A percentile compares a stretch with the other conserved stretches of the same genome.
These are phyloP conservation scores for Nematolebias whitei DNA, from an alignment of 2,113 vertebrate genomes.

Conservation along the genomic window DNA sequence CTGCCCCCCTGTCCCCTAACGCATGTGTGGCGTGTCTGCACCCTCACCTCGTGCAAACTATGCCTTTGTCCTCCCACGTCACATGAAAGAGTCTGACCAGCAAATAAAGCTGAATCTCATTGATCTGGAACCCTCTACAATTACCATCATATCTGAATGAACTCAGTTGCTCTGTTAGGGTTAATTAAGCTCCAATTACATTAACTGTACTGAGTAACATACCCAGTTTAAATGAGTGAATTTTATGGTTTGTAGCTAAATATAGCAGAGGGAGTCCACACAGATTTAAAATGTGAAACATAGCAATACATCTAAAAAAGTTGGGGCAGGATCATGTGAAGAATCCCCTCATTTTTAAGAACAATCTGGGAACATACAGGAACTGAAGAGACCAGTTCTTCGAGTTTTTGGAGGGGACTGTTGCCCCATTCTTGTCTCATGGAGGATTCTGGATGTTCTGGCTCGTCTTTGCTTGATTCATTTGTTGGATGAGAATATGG, in stretches of 20 bases:
- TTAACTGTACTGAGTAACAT: neutral
- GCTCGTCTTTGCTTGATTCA: no score
- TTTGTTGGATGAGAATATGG: no score
- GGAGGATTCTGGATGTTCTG: no score
- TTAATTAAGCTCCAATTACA: neutral
- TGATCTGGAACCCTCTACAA: conserved; percentile 14
- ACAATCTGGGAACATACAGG: no score
- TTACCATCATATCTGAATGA: conserved; percentile 5
- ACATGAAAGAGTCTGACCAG: conserved; percentile 35
- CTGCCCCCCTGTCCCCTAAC: conserved; percentile 30
- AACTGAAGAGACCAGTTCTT: no score
- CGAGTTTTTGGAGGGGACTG: no score
- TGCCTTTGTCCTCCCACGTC: conserved; percentile 43
- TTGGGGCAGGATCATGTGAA: no score
- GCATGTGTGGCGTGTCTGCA: conserved; percentile 33
- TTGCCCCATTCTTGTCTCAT: no score
- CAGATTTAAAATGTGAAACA: neutral
- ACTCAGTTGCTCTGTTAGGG: neutral
- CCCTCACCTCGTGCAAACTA: conserved; percentile 41
- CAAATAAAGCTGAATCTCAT: conserved; percentile 27
- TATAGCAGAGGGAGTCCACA: neutral
- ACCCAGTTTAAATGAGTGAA: neutral
- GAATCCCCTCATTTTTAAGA: no score
- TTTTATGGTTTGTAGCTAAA: neutral
- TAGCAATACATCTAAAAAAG: no score